Evolutionary conservation across 2,888 invertebrate genomes (phyloP), one percentile per base, ranked within the genome.

Genomic region (Rotaria macrura): DNA sequence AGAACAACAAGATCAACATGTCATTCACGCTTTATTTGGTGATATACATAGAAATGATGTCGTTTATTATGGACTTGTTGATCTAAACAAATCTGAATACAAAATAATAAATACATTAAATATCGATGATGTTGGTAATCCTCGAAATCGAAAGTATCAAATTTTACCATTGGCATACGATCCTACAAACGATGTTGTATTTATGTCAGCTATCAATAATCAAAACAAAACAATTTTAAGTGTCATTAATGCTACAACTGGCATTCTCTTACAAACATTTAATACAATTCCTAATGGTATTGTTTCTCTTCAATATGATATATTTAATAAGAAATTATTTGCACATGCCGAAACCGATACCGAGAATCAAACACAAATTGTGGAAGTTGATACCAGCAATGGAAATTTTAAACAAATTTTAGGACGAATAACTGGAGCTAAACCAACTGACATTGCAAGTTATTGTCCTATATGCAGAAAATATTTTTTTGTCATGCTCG

Each of bases 391-490:
- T 25, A 72, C 72, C 38, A 40, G 1, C 23, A 23, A 7, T 72
- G 72, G 72, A 72, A 38, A 23, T 40, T 7, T 72, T 38, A 72
- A 72, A 40, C 38, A 72, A 23, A 23, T 72, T 72, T 72, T 72
- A 40, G 72, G 72, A 23, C 5, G 4, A 23, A 72, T 72, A 14
- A 4, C 23, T 20, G 20, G 23, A 38, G 7, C 23, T 23, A 72
- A 72, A 72, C 72, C 72, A 72, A 72, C 72, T 20, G 38, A 72
- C 38, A 72, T 72, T 7, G 38, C 38, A 9, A 72, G 38, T 72
- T 72, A 72, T 72, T 72, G 72, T 72, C 72, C 72, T 9, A 72
- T 72, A 5, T 72, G 72, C n/a, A n/a, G 72, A 72, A 72, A 72
- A 40, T 72, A 72, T 72, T 72, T 72, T 72, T 38, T 72, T 38